Conservation (phyloP, 1,140 invertebrate species). For the Lethrus apterus region DNA sequence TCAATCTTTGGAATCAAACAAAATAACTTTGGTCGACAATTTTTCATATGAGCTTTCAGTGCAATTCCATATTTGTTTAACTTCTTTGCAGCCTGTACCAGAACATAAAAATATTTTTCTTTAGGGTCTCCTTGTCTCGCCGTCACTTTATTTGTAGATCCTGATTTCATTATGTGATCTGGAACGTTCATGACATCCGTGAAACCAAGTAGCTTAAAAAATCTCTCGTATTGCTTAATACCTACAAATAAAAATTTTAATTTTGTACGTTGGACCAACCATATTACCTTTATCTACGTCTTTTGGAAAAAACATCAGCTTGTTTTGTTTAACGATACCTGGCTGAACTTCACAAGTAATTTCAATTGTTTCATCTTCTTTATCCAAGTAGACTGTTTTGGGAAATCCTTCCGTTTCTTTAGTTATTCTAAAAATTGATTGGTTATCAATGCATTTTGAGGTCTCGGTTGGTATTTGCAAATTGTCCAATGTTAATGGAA, state of each 20-base stretch:
- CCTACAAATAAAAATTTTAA: no score
- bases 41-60: constrained; percentile 8
- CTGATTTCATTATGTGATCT: neutral
- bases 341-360: neutral
- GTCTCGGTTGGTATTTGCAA: neutral
- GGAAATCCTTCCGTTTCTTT: neutral
- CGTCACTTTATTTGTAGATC: neutral
- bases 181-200: constrained; percentile 2
- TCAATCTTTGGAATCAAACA: constrained; percentile 7
- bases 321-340: constrained; percentile 1
- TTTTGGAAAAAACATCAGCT: constrained; percentile 1
- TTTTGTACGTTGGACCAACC: no score
- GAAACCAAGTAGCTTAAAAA: constrained; percentile 9
- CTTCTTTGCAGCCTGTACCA: constrained; percentile 2
- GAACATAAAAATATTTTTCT: neutral
- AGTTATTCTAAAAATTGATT: neutral
- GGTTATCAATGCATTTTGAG: neutral
- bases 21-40: constrained; percentile 3
- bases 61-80: constrained; percentile 1
- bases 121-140: neutral
- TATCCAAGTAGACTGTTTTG: constrained; percentile 1
- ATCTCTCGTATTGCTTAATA: constrained; percentile 1
- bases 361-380: neutral
- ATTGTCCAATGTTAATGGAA: neutral
- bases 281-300: constrained; percentile 10